These are phyloP conservation scores for Sinohyriopsis cumingii DNA, from an alignment of 2,888 invertebrate genomes.

Conservation along the genomic window DNA sequence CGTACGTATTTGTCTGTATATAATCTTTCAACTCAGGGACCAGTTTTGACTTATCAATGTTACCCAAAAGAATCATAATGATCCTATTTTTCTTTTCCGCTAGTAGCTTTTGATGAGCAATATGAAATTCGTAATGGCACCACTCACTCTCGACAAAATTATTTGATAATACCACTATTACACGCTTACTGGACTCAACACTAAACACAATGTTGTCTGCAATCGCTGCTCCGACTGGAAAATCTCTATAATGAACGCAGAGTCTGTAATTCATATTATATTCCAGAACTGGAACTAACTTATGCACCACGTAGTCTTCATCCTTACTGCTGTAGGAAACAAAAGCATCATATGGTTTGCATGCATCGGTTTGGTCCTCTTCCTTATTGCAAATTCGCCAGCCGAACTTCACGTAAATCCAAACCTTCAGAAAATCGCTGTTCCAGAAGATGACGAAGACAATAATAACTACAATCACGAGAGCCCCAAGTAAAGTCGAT, in stretches of 20 bases:
- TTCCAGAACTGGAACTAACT: conserved; percentile 87
- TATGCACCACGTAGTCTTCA: conserved; percentile 88
- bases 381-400: neutral
- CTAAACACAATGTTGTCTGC: conserved; percentile 91
- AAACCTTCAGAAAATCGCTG: conserved; percentile 18
- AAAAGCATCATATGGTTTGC: conserved; percentile 84
- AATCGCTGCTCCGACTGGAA: conserved; percentile 72
- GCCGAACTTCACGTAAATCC: conserved; percentile 16
- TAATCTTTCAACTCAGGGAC: conserved; percentile 12
- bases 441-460: conserved; percentile 14
- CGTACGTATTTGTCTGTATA: conserved; percentile 16
- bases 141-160: conserved; percentile 93
- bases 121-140: conserved; percentile 91
- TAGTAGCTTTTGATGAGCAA: conserved; percentile 85
- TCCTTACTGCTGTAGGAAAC: conserved; percentile 86
- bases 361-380: conserved; percentile 14
- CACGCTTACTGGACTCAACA: conserved; percentile 87
- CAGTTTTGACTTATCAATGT: conserved; percentile 83
- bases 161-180: conserved; percentile 89
- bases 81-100: conserved; percentile 84
- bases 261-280: conserved; percentile 82
- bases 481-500: conserved; percentile 10
- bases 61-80: conserved; percentile 87
- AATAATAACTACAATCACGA: conserved; percentile 28
- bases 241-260: conserved; percentile 57